Base-by-base conservation (phyloP, 1,140 invertebrate genomes). In the Oreohelix idahoensis region DNA sequence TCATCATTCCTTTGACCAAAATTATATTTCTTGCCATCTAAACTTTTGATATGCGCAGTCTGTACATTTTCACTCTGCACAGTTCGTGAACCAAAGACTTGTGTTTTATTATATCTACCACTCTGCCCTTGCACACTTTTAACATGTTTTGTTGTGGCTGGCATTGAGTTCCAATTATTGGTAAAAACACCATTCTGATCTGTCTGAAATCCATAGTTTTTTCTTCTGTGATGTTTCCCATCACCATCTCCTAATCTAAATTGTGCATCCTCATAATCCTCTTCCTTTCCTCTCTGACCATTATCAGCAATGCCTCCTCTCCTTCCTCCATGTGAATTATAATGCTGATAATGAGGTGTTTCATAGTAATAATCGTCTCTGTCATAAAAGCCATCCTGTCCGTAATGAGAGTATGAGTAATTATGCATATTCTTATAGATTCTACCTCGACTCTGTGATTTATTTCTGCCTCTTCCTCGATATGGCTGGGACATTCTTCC, bases 321-420 rank as follows among this genome's bases (percentile, higher is more conserved):
- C 26, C 71, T 45, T 8, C 11, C 42, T 8, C 0, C 15, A n/a
- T 29, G 23, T 15, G 38, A 8, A n/a, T 73, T 42, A 45, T 42
- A 39, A 73, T n/a, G 2, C 2, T 73, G 26, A 11, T 73, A 45
- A 42, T 13, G 26, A 42, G 36, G 39, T 4, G 71, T 45, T 23
- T 73, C 71, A 42, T 42, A 73, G n/a, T 73, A 73, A 23, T 73
- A 73, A n/a, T 73, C 36, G 39, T 73, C 71, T 42, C 42, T 45
- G 20, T 42, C 71, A 39, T 42, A 42, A 42, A 8, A 73, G 23
- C 42, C 36, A 42, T 32, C 42, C 71, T 73, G 71, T 5, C 26
- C n/a, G 39, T 42, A 29, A n/a, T 1, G 4, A 2, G 36, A 42
- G 39, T 73, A 42, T 39, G 23, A 29, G 38, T 73, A 32, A 26